Base-by-base conservation (phyloP, 1,140 invertebrate genomes). In the Drosophila miranda region DNA sequence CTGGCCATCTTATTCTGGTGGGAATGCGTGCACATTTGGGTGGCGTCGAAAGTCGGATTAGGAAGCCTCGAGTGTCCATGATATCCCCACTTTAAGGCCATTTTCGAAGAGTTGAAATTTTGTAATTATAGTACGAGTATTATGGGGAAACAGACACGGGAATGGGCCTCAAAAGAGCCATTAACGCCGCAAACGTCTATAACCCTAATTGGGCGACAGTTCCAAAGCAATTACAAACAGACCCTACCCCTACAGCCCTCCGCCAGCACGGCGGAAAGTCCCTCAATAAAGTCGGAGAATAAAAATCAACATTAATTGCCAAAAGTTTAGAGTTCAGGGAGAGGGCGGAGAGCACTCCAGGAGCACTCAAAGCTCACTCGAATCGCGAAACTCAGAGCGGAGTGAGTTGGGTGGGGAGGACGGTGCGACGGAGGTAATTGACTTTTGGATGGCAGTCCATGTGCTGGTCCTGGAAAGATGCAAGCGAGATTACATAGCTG, bases 171-270 rank as follows among this genome's bases (percentile, higher is more conserved):
- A 64, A 58, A 79, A 77, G 86, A 73, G 72, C 67, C 64, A 75
- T 89, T 71, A 86, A 63, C 42, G 50, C 52, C 68, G 73, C 63
- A 56, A 72, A 66, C 59, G 77, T 59, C 77, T 77, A 89, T 89
- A 87, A 89, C 68, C 70, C 70, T 90, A 90, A 90, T 90, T 90
- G 82, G 63, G 62, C 74, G 48, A 78, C 82, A 82, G 78, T 87
- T 78, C 66, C 55, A 55, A 45, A 51, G 74, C 74, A 81, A 81
- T 86, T 87, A 86, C 21, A 70, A 64, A 58, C 55, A 57, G 42
- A 26, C 34, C 34, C 34, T 4, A 38, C 11, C 34, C 11, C 30
- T 0, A 2, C 30, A 9, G 8, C 8, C 8, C 28, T 30, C 7
- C 28, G 7, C 8, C 30, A 30, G 8, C 8, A 2, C 28, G 23